Base-by-base conservation (phyloP, 1,140 invertebrate species). In the Aplysia californica region DNA sequence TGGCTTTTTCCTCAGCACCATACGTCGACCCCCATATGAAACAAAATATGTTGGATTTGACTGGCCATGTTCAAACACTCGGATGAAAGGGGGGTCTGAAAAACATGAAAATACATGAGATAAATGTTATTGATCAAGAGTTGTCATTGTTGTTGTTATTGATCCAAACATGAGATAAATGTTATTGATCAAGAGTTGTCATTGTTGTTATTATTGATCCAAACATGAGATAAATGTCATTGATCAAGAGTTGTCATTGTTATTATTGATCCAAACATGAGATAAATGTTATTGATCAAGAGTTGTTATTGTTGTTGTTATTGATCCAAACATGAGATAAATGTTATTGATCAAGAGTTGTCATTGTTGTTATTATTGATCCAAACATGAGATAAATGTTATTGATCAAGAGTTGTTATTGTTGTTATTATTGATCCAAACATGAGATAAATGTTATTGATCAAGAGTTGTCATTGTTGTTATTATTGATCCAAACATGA, bases 31-130 rank as follows among this genome's bases (percentile, higher is more conserved):
- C n/a, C 76, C 89, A 79, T 88, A 87, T 39, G 78, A 76, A 5
- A 91, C 78, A 72, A 87, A 90, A 73, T 90, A 91, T 0, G 90
- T 91, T n/a, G 90, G 90, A 75, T 91, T 91, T 0, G 90, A 91
- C 80, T 91, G 90, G 6, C 90, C 90, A 83, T 91, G 89, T 61
- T 85, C 79, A 80, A 89, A 91, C 69, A 83, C 85, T 36, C 85
- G 55, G 5, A 91, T 76, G 38, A 76, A 61, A 38, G 86, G 87
- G 36, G 75, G 58, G 20, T 82, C 87, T 88, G 75, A 31, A 84
- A 83, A 69, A 66, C 10, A 69, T 64, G 29, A 26, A 82, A 56
- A 31, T n/a, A n/a, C n/a, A n/a, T n/a, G n/a, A n/a, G n/a, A n/a
- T n/a, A n/a, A n/a, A n/a, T n/a, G 26, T 29, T 23, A 3, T n/a